Evolutionary conservation across 2,797 vertebrate genomes (phyloP).

Genomic region (Pseudochromis fuscus): DNA sequence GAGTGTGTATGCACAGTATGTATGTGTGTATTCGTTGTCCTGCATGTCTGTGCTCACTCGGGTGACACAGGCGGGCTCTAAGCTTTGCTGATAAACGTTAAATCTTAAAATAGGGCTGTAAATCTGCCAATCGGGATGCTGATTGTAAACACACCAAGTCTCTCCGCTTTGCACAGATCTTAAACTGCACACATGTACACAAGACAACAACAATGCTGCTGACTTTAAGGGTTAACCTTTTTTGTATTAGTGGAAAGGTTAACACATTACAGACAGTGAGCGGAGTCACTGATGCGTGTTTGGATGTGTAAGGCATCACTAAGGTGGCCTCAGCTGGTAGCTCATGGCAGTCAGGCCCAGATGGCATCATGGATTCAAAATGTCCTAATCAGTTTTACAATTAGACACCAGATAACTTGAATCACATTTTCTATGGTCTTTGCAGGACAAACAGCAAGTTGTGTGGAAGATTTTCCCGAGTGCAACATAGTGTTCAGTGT

Average conservation of each 20-base stretch:
- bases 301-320: conserved; percentile 1
- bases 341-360: conserved; percentile 40
- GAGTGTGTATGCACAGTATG: background rate
- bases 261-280: background rate
- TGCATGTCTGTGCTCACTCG: conserved; percentile 28
- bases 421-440: conserved; percentile 21
- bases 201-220: too few relatives aligned
- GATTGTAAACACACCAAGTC: background rate
- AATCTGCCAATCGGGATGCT: conserved; percentile 30
- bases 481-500: background rate
- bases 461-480: background rate
- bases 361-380: conserved; percentile 37
- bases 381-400: conserved; percentile 23
- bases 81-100: conserved; percentile 31
- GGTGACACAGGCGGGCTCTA: conserved; percentile 18
- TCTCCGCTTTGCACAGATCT: background rate
- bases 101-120: conserved; percentile 21
- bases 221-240: background rate
- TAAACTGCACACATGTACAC: background rate
- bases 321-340: conserved; percentile 39
- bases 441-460: background rate
- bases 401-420: conserved; percentile 10
- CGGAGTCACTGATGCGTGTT: background rate
- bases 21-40: conserved; percentile 9
- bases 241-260: background rate